Base-by-base conservation (phyloP, 2,888 invertebrate genomes). In the Ligdia adustata region DNA sequence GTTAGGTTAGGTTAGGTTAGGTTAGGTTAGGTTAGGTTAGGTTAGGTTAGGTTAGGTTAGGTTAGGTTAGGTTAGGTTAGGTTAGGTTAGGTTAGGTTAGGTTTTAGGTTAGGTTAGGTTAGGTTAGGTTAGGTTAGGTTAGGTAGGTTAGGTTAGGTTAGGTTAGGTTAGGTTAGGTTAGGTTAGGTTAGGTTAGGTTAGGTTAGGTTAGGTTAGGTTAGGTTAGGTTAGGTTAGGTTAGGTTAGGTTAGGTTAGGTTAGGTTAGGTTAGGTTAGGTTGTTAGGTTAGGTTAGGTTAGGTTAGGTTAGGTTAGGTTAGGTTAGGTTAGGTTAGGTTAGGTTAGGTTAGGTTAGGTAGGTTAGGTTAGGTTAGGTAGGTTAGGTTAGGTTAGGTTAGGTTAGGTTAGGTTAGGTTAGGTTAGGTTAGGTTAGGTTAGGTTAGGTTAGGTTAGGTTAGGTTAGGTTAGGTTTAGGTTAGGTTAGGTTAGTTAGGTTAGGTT, bases 301-400 rank as follows among this genome's bases (percentile, higher is more conserved):
- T 55, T 47, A 56, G 52, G 57, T 55, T 47, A 56, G 52, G 57
- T 55, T 47, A 52, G 55, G 57, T 48, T 51, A 56, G 55, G 57
- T 55, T 51, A 56, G 55, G 55, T 40, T 48, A 39, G 40, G 48
- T 26, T 26, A 26, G 26, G 42, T 37, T 46, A 37, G 37, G 46
- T 37, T 46, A 37, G 37, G 46, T 37, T 46, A 37, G 37, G 46
- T 37, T 46, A 37, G 37, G 46, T 37, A 37, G 52, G 47, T 46
- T 47, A 52, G 46, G 42, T 49, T 39, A 49, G 43, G 43, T 46
- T 46, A 43, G 46, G 54, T 46, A 37, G 52, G 47, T 46, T 47
- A 52, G 46, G 42, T 49, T 39, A 49, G 43, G 43, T 46, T 46
- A 43, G 46, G 54, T 48, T 53, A 45, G 53, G 37, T 49, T 49